These are phyloP conservation scores for Vanacampus margaritifer DNA, from an alignment of 2,113 vertebrate genomes.

Conservation along the genomic window DNA sequence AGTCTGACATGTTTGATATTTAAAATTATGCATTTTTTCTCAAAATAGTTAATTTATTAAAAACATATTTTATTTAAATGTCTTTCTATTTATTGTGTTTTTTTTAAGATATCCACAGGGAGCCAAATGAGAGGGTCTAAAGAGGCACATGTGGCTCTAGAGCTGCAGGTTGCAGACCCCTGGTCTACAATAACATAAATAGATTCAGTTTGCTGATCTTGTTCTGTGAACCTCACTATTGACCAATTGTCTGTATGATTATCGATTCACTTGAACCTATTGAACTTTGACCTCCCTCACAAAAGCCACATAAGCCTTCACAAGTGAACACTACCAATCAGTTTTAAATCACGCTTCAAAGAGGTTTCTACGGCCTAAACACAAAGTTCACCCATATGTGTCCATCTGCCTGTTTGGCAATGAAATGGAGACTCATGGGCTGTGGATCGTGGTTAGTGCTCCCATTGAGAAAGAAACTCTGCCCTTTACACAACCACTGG, in stretches of 20 bases:
- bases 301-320: not conserved
- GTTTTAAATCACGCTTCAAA: not conserved
- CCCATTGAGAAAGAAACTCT: constrained; percentile 40
- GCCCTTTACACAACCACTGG: constrained; percentile 55
- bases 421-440: constrained; percentile 24
- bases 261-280: not conserved
- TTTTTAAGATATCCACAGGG: too few species aligned
- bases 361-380: not conserved
- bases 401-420: constrained; percentile 12
- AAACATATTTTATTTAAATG: too few species aligned
- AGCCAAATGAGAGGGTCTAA: too few species aligned
- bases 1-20: too few species aligned
- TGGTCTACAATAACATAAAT: not conserved
- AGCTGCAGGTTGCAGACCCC: too few species aligned
- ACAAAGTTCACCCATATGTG: constrained; percentile 3
- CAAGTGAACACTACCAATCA: not conserved
- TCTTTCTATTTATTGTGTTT: too few species aligned
- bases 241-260: not conserved
- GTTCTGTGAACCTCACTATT: not conserved
- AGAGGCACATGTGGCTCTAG: too few species aligned
- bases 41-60: too few species aligned
- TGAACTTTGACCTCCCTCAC: not conserved
- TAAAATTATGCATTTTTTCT: too few species aligned
- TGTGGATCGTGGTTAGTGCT: constrained; percentile 29
- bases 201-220: not conserved